A percentile compares a stretch with the other conserved stretches of the same genome.
Evolutionary conservation across 2,888 invertebrate genomes (phyloP).

Genomic region (Polymixis lichenea): DNA sequence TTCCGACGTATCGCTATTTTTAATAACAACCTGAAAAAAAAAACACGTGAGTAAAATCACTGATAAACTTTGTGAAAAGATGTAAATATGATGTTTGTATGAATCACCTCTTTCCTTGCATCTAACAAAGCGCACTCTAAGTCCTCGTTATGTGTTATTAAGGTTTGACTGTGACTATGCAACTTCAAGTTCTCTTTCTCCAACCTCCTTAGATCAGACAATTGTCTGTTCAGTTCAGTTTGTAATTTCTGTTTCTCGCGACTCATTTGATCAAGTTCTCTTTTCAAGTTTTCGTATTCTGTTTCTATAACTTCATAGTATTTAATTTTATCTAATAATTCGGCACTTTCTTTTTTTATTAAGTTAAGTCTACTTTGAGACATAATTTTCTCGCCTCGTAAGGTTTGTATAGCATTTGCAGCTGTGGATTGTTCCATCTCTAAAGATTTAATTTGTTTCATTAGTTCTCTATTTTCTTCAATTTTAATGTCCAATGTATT

Average conservation of each 20-base stretch:
- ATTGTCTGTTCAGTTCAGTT: slow-evolving; percentile 71
- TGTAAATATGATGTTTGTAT: background rate
- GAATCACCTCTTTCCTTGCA: slow-evolving; percentile 78
- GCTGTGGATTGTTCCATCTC: slow-evolving; percentile 65
- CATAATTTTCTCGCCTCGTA: slow-evolving; percentile 75
- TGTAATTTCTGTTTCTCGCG: slow-evolving; percentile 77
- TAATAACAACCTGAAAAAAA: slow-evolving; percentile 65
- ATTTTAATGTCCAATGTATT: slow-evolving; percentile 74
- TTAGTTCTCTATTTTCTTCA: slow-evolving; percentile 75
- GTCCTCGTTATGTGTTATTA: slow-evolving; percentile 76
- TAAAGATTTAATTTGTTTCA: slow-evolving; percentile 69
- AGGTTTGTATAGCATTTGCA: slow-evolving; percentile 28
- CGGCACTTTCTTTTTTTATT: slow-evolving; percentile 76
- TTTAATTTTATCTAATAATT: slow-evolving; percentile 74
- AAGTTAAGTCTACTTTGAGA: slow-evolving; percentile 70
- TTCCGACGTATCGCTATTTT: slow-evolving; percentile 56
- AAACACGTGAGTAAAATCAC: background rate
- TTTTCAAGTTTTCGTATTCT: slow-evolving; percentile 74
- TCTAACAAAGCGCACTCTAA: slow-evolving; percentile 79
- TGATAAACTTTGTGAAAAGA: background rate
- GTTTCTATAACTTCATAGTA: slow-evolving; percentile 74
- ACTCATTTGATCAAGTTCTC: slow-evolving; percentile 68
- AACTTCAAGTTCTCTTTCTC: slow-evolving; percentile 76
- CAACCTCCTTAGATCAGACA: slow-evolving; percentile 68
- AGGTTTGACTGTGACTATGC: slow-evolving; percentile 72